Conservation (phyloP, 2,888 invertebrate genomes). For the Cristatella mucedo region DNA sequence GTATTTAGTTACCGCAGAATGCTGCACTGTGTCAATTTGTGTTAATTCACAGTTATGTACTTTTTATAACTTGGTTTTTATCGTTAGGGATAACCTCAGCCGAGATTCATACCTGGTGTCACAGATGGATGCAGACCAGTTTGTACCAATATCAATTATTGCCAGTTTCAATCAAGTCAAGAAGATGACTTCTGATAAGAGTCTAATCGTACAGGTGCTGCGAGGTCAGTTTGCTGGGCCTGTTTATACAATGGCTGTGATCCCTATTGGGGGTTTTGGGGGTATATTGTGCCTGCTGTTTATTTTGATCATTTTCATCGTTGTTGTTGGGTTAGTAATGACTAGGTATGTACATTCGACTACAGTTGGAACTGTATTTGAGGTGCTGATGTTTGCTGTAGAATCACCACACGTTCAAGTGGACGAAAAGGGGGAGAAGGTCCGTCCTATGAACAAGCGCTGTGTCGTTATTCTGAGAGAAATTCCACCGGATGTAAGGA, state of each 20-base stretch:
- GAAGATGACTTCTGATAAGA: conserved; percentile 62
- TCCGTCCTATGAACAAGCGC: conserved; percentile 68
- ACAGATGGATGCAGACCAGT: conserved; percentile 84
- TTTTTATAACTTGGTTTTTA: conserved; percentile 12
- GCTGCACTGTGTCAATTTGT: no score
- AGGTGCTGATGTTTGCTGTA: no score
- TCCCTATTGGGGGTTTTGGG: no score
- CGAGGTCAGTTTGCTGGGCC: no score
- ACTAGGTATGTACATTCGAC: no score
- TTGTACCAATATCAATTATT: conserved; percentile 74
- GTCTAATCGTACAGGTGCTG: conserved; percentile 66
- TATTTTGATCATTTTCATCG: no score
- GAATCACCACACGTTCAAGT: conserved; percentile 75
- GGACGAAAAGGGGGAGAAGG: conserved; percentile 67
- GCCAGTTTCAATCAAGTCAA: conserved; percentile 77
- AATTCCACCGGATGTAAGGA: conserved; percentile 63
- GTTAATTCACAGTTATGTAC: no score
- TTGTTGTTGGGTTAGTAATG: no score
- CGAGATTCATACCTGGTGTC: conserved; percentile 73
- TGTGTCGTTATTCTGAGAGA: conserved; percentile 75
- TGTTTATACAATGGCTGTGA: no score
- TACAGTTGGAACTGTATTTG: no score
- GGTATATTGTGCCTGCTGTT: no score
- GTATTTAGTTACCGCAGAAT: no score
- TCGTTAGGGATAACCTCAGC: conserved; percentile 65